A percentile compares a stretch with the other conserved stretches of the same genome.
Evolutionary conservation across 2,797 vertebrate species (phyloP).

Genomic region (Scarus forsteni): DNA sequence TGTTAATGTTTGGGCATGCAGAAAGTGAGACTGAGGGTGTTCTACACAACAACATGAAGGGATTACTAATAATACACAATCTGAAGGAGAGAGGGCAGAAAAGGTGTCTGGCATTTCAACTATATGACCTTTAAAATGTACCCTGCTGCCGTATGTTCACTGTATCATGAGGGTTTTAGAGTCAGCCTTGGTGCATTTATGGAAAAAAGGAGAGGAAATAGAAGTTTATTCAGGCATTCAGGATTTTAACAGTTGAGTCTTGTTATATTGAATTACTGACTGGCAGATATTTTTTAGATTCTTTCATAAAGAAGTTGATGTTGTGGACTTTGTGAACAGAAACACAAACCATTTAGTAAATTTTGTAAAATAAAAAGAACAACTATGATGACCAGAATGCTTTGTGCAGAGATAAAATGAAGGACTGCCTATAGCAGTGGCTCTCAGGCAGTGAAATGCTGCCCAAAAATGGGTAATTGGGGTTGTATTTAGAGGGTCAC

Average conservation of each 20-base stretch:
- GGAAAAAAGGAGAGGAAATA: background rate
- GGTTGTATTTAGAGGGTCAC: no score
- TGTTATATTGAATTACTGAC: no score
- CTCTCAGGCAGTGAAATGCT: no score
- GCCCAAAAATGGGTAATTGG: no score
- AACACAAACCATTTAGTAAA: no score
- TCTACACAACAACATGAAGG: constrained; percentile 33
- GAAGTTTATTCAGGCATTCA: constrained; percentile 1
- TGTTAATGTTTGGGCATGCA: constrained; percentile 17
- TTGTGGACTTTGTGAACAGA: no score
- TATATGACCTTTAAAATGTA: constrained; percentile 22
- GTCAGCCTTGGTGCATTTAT: background rate
- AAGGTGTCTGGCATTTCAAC: constrained; percentile 30
- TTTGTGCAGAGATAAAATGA: no score
- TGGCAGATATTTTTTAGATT: no score
- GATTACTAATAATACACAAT: constrained; percentile 55
- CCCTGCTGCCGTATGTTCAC: background rate
- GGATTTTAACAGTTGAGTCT: background rate
- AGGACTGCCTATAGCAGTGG: no score
- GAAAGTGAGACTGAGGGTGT: constrained; percentile 28
- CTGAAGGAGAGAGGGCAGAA: constrained; percentile 20
- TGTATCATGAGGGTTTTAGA: background rate
- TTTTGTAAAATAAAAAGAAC: no score
- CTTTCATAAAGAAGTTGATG: no score
- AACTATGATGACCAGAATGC: no score